phyloP scores from a whole-genome alignment of 2,113 vertebrate species.

The Dermatemys mawii region DNA sequence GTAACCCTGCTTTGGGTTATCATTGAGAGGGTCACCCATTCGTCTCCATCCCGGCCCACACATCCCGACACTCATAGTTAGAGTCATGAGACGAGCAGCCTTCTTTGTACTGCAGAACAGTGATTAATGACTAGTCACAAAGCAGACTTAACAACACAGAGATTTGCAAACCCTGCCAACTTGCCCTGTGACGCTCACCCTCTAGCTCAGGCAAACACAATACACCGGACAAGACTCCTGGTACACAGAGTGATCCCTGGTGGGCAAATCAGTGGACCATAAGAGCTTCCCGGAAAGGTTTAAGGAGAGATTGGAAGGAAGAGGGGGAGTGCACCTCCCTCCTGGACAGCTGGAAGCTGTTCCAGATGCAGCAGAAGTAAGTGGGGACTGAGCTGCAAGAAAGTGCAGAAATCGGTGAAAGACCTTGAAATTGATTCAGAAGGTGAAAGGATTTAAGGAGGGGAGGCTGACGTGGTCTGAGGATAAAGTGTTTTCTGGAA shows the following conservation, averaged over 20 bases:
- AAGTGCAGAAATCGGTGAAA: neutral
- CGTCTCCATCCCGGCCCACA: neutral
- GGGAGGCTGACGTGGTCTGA: neutral
- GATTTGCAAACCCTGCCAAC: neutral
- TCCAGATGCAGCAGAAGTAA: neutral
- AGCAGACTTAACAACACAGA: neutral
- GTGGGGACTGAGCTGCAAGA: neutral
- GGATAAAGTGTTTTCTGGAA: neutral
- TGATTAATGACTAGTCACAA: neutral
- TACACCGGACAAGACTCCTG: neutral
- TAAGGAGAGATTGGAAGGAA: neutral
- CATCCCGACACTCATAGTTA: neutral
- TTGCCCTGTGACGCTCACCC: neutral
- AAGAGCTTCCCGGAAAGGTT: neutral
- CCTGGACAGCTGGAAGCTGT: no score
- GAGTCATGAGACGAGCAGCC: fast-evolving
- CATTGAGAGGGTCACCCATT: neutral
- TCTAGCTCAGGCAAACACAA: neutral
- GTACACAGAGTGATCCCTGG: neutral
- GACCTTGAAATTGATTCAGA: neutral
- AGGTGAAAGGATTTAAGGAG: neutral
- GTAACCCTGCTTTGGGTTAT: neutral
- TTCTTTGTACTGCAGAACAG: neutral
- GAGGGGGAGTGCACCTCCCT: no score
- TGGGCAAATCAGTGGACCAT: neutral